A percentile compares a stretch with the other conserved stretches of the same genome.
Evolutionary conservation across 2,888 invertebrate genomes (phyloP).

Genomic region (Brachypalpus laphriformis): DNA sequence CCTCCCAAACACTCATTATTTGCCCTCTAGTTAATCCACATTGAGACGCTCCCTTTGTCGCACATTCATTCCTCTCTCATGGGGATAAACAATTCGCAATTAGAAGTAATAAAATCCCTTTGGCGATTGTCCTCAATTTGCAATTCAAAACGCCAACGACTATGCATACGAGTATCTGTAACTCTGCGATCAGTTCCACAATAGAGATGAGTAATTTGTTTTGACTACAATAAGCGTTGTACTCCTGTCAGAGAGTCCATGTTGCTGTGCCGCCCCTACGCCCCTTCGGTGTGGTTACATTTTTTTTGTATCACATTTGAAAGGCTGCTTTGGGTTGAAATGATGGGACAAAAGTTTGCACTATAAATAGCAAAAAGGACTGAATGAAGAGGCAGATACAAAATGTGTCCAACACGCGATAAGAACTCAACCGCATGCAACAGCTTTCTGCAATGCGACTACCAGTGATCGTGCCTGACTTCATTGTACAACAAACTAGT

Average conservation of each 20-base stretch:
- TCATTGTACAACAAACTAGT: constrained; percentile 44
- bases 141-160: constrained; percentile 57
- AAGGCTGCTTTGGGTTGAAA: background rate
- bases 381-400: background rate
- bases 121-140: constrained; percentile 69
- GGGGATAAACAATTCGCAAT: constrained; percentile 63
- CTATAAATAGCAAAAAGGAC: constrained; percentile 29
- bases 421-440: constrained; percentile 48
- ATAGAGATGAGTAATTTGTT: constrained; percentile 64
- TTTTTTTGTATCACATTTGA: constrained; percentile 42
- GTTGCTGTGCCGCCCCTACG: background rate
- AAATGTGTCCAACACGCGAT: constrained; percentile 38
- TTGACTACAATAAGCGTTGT: constrained; percentile 46
- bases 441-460: background rate
- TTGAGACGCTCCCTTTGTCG: constrained; percentile 6
- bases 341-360: constrained; percentile 2
- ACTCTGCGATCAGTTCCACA: constrained; percentile 11
- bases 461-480: constrained; percentile 48
- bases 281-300: background rate
- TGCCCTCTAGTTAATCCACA: constrained; percentile 35
- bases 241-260: constrained; percentile 25
- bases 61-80: constrained; percentile 42
- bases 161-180: constrained; percentile 14
- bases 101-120: constrained; percentile 69
- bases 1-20: constrained; percentile 1